Base-by-base conservation (phyloP, 2,797 vertebrate genomes). In the Chelonia mydas region DNA sequence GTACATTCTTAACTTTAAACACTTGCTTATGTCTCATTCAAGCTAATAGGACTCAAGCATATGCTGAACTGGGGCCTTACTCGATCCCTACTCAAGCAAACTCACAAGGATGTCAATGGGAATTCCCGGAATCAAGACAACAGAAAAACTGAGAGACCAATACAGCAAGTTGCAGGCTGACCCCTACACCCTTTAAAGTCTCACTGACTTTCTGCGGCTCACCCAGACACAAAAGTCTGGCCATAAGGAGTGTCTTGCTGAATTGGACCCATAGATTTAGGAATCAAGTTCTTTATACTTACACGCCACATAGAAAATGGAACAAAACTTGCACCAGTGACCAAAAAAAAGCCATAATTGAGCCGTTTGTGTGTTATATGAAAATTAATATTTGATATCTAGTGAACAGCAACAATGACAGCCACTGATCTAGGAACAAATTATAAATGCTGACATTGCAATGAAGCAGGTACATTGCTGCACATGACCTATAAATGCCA, bases 361-460 rank as follows among this genome's bases (percentile, higher is more conserved):
- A 65, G 37, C 16, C 49, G 23, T n/a, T 92, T 28, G 45, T 45
- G 41, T 55, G 37, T 76, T 76, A 47, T 28, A 76, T 17, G 55
- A 95, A 91, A 96, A 54, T 47, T 87, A 13, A 0, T 83, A 95
- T 86, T 94, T 95, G 96, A 85, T 85, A 87, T 96, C 86, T 74
- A 84, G 50, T 50, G 88, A 93, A 88, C 7, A 80, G 61, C 94
- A 93, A 54, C 68, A 90, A 49, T 90, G 92, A 90, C 82, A 94
- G 92, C 88, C 81, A 77, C 82, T 85, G 84, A 61, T 86, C 88
- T 77, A 41, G 89, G 81, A 81, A 4, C 8, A 96, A 93, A n/a
- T 74, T 51, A 37, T n/a, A 92, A 96, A 50, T 41, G 80, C 95
- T 97, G 97, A 96, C 81, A 1, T 55, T 84, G 88, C 93, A 97